These are phyloP conservation scores for Iselma pallidipennis DNA, from an alignment of 2,888 invertebrate genomes.

Conservation along the genomic window DNA sequence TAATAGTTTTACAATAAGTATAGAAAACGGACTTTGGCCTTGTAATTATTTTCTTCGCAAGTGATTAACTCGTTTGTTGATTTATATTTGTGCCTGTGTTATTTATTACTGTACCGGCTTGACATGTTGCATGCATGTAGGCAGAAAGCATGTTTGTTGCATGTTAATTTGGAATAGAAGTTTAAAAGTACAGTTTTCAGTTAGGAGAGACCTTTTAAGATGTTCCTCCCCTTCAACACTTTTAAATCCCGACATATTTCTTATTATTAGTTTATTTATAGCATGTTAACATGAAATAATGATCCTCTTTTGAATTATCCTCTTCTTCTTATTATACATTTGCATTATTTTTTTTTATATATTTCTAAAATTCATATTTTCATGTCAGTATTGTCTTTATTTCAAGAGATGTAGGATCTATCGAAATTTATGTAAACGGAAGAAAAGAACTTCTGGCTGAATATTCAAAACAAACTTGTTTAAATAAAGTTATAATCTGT, in stretches of 20 bases:
- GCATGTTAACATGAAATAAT: conserved; percentile 13
- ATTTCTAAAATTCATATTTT: not conserved
- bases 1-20: conserved; percentile 11
- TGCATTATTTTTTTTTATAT: not conserved
- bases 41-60: conserved; percentile 58
- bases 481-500: not conserved
- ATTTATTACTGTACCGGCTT: conserved; percentile 53
- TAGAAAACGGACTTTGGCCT: conserved; percentile 51
- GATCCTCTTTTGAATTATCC: not conserved
- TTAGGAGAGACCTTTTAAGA: conserved; percentile 10
- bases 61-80: conserved; percentile 59
- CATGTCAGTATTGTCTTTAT: not conserved
- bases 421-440: not conserved
- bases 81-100: conserved; percentile 54
- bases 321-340: not conserved
- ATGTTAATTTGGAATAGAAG: conserved; percentile 54
- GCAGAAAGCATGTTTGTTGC: conserved; percentile 55
- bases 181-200: conserved; percentile 26
- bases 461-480: not conserved
- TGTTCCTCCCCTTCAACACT: conserved; percentile 21
- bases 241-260: conserved; percentile 8
- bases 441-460: not conserved
- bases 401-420: not conserved
- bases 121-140: conserved; percentile 57
- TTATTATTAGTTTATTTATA: conserved; percentile 15